Evolutionary conservation across 1,140 invertebrate species (phyloP).

Genomic region (Periplaneta americana): DNA sequence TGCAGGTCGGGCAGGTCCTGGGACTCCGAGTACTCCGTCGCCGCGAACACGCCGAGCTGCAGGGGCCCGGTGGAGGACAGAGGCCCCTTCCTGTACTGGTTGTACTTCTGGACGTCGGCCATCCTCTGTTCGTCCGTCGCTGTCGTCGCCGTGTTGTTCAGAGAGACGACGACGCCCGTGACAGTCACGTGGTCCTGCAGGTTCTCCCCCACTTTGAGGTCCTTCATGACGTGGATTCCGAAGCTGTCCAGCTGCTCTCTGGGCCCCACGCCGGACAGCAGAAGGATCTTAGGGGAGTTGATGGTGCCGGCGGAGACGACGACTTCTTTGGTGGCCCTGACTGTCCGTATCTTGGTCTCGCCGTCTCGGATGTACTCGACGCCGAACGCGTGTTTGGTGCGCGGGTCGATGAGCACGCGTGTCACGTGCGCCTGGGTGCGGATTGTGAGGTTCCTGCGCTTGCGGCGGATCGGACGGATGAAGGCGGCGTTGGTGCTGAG

Average conservation of each 20-base stretch:
- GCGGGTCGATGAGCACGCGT: slow-evolving; percentile 63
- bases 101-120: slow-evolving; percentile 45
- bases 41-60: slow-evolving; percentile 43
- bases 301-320: slow-evolving; percentile 33
- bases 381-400: slow-evolving; percentile 60
- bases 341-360: slow-evolving; percentile 22
- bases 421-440: slow-evolving; percentile 62
- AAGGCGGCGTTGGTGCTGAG: slow-evolving; percentile 11
- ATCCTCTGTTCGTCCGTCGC: slow-evolving; percentile 40
- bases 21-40: slow-evolving; percentile 34
- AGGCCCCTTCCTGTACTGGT: slow-evolving; percentile 37
- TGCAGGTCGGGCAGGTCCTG: slow-evolving; percentile 54
- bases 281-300: slow-evolving; percentile 33
- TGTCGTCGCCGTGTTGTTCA: slow-evolving; percentile 44
- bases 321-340: slow-evolving; percentile 31
- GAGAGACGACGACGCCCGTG: slow-evolving; percentile 44
- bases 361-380: slow-evolving; percentile 36
- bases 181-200: slow-evolving; percentile 57
- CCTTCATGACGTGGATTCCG: slow-evolving; percentile 22
- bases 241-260: slow-evolving; percentile 29
- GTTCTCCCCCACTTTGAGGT: slow-evolving; percentile 35
- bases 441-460: slow-evolving; percentile 64
- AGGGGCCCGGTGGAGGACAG: slow-evolving; percentile 43
- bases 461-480: slow-evolving; percentile 35
- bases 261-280: slow-evolving; percentile 42